These are phyloP conservation scores for Batillaria attramentaria DNA, from an alignment of 1,140 invertebrate species.

Conservation along the genomic window DNA sequence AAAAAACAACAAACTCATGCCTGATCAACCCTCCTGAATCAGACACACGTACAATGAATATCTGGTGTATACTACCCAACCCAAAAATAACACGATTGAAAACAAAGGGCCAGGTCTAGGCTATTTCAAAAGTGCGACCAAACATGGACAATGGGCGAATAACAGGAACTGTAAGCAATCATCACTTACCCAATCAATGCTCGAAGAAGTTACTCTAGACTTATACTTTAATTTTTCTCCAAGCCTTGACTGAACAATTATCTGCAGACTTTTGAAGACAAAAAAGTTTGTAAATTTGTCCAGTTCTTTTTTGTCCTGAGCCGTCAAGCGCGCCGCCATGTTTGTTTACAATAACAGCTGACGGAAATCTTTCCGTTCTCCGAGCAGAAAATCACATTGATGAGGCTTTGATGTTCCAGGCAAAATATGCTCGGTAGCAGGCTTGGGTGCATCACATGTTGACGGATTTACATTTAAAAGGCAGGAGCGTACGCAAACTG, in stretches of 20 bases:
- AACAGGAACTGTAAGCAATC: no score
- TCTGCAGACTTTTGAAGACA: slow-evolving; percentile 88
- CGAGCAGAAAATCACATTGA: no score
- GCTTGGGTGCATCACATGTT: no score
- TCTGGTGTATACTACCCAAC: background rate
- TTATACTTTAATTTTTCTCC: slow-evolving; percentile 87
- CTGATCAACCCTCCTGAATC: background rate
- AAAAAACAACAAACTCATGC: background rate
- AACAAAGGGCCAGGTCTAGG: no score
- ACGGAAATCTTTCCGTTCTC: no score
- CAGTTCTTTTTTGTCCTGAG: slow-evolving; percentile 81
- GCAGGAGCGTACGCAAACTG: no score
- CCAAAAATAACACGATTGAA: background rate
- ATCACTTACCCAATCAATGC: slow-evolving; percentile 82
- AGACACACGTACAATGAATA: background rate
- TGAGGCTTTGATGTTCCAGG: no score
- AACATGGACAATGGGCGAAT: no score
- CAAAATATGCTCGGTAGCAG: no score
- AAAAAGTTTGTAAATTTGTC: slow-evolving; percentile 92
- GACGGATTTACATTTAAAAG: no score
- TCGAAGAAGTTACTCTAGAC: slow-evolving; percentile 81
- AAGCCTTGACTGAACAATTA: slow-evolving; percentile 89
- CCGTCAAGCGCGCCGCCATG: slow-evolving; percentile 19
- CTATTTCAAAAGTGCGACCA: no score
- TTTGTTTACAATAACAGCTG: no score